These are phyloP conservation scores for Enteromius paludinosus DNA, from an alignment of 2,797 vertebrate genomes.

Conservation along the genomic window DNA sequence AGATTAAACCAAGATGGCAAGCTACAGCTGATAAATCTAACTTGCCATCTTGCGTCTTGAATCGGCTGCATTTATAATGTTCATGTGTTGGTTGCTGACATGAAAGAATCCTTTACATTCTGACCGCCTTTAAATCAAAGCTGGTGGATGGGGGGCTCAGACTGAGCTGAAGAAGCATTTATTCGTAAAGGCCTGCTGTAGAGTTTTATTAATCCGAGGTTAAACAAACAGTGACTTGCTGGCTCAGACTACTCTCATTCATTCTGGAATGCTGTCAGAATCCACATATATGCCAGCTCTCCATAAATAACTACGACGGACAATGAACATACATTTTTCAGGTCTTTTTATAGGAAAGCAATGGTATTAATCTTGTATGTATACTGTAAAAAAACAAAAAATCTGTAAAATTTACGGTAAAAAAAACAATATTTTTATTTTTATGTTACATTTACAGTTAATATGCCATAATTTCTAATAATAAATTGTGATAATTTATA, in stretches of 20 bases:
- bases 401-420: too few species aligned
- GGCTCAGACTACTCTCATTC: slow-evolving; percentile 63
- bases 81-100: slow-evolving; percentile 38
- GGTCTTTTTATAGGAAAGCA: slow-evolving; percentile 67
- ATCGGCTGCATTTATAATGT: slow-evolving; percentile 44
- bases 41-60: neutral
- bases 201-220: slow-evolving; percentile 73
- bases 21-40: slow-evolving; percentile 24
- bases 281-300: slow-evolving; percentile 16
- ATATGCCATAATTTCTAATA: too few species aligned
- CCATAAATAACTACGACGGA: neutral
- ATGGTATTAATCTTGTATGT: slow-evolving; percentile 45
- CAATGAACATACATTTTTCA: slow-evolving; percentile 65
- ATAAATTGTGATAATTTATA: too few species aligned
- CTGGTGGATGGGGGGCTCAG: slow-evolving; percentile 57
- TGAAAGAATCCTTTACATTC: slow-evolving; percentile 61
- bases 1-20: slow-evolving; percentile 13
- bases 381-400: neutral
- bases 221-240: slow-evolving; percentile 75
- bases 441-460: too few species aligned
- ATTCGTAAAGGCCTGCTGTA: slow-evolving; percentile 68
- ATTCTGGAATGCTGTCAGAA: slow-evolving; percentile 58
- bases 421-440: too few species aligned
- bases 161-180: slow-evolving; percentile 58
- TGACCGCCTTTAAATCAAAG: slow-evolving; percentile 61